Evolutionary conservation across 2,888 invertebrate species (phyloP).

Genomic region (Dasypolia templi): DNA sequence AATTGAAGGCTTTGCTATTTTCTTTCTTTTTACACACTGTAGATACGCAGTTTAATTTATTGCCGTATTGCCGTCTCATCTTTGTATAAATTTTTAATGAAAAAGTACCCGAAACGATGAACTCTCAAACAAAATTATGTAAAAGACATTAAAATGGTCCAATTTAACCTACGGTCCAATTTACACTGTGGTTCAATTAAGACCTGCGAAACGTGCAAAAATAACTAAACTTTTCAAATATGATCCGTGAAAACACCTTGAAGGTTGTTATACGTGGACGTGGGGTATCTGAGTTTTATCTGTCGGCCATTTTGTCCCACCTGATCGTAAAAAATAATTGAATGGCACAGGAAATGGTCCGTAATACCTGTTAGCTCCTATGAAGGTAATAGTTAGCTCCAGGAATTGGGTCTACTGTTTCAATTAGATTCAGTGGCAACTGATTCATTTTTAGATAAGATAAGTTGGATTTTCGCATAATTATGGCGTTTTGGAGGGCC

Average conservation of each 20-base stretch:
- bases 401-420: slow-evolving; percentile 67
- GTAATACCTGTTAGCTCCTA: slow-evolving; percentile 71
- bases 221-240: slow-evolving; percentile 76
- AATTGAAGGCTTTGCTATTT: no score
- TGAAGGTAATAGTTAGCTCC: slow-evolving; percentile 71
- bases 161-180: slow-evolving; percentile 45
- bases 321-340: slow-evolving; percentile 89
- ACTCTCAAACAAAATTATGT: slow-evolving; percentile 39
- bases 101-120: not conserved
- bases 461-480: slow-evolving; percentile 16
- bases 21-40: no score
- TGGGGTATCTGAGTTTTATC: slow-evolving; percentile 76
- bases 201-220: slow-evolving; percentile 64
- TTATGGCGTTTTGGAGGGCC: slow-evolving; percentile 1
- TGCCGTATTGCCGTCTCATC: not conserved
- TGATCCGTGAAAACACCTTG: slow-evolving; percentile 70
- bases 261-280: slow-evolving; percentile 71
- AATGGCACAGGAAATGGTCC: slow-evolving; percentile 80
- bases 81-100: not conserved
- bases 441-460: slow-evolving; percentile 60
- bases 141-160: slow-evolving; percentile 47
- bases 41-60: not conserved
- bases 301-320: slow-evolving; percentile 82
- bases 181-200: slow-evolving; percentile 60
- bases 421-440: slow-evolving; percentile 63